Conservation (phyloP, 2,113 vertebrate species). For the Eubucco bourcierii region DNA sequence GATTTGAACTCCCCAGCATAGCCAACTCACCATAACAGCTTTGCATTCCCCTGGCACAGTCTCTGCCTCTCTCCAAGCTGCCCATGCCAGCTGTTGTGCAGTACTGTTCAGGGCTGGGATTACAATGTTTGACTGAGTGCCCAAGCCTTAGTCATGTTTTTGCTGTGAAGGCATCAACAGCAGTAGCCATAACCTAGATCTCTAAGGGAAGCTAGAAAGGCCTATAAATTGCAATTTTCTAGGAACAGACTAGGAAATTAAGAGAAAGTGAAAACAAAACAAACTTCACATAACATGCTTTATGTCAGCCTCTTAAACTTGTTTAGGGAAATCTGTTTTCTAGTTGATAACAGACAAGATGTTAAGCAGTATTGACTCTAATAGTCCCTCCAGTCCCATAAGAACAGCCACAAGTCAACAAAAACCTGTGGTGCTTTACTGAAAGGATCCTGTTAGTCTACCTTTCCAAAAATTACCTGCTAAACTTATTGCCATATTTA, state of each 20-base stretch:
- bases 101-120: background rate
- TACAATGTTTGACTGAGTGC: background rate
- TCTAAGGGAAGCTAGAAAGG: background rate
- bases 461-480: background rate
- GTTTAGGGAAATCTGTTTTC: background rate
- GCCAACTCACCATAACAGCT: background rate
- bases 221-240: background rate
- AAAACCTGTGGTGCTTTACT: background rate
- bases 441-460: background rate
- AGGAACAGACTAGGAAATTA: background rate
- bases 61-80: background rate
- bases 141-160: background rate
- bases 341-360: background rate
- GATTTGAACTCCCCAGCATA: background rate
- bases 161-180: background rate
- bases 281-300: background rate
- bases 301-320: background rate
- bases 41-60: constrained; percentile 10
- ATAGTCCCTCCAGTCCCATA: background rate
- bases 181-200: background rate
- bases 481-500: background rate
- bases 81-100: background rate
- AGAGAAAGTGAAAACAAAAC: background rate
- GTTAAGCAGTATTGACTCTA: background rate
- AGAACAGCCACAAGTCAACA: background rate